Base-by-base conservation (phyloP, 2,888 invertebrate genomes). In the Stomorhina lunata region DNA sequence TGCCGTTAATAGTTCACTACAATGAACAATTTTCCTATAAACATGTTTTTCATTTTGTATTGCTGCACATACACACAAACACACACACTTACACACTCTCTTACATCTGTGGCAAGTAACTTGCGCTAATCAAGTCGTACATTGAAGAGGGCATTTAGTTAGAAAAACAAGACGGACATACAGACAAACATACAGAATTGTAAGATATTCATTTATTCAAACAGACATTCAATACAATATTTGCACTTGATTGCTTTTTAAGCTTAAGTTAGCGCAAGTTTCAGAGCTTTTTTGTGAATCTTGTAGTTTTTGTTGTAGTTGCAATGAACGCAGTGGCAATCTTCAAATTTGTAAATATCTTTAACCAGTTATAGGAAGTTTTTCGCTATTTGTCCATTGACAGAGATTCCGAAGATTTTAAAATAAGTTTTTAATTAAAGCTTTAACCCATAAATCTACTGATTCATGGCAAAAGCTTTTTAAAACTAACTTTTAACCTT, bases 331-430 rank as follows among this genome's bases (percentile, higher is more conserved):
- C 84, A 84, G 45, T 68, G 50, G 27, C 81, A 84, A 85, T 85
- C 87, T 85, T 86, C 87, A 87, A 86, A 88, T 88, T 88, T 88
- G 87, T 86, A 45, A 61, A 59, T 25, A 86, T 86, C 84, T 83
- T 45, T 85, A 85, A 86, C 87, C 87, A 86, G 88, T 89, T 89
- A 84, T 86, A 27, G 80, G 20, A 34, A 50, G 34, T 34, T 61
- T 37, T 25, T 4, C 12, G 15, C 10, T n/a, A 15, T 48, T 50
- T 34, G n/a, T n/a, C n/a, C n/a, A n/a, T n/a, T n/a, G n/a, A n/a
- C n/a, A n/a, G n/a, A n/a, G n/a, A n/a, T n/a, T n/a, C n/a, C n/a
- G n/a, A n/a, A n/a, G n/a, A n/a, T n/a, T n/a, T n/a, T n/a, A n/a
- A n/a, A n/a, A n/a, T n/a, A n/a, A n/a, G n/a, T n/a, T n/a, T n/a